Conservation (phyloP, 2,888 invertebrate genomes). For the Plagiodera versicolora region DNA sequence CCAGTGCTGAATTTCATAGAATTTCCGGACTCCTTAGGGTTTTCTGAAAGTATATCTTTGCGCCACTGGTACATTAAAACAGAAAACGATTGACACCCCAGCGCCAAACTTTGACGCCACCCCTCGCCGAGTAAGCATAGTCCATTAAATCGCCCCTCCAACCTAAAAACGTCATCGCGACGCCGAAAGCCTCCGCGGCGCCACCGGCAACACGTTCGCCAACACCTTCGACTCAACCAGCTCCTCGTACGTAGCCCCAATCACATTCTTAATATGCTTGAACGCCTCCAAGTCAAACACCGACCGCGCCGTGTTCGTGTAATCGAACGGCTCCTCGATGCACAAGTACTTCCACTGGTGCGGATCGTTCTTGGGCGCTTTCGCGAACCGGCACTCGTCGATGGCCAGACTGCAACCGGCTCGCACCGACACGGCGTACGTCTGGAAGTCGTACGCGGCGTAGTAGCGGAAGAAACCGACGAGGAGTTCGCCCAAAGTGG, state of each 20-base stretch:
- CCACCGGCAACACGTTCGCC: slow-evolving; percentile 45
- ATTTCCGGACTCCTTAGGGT: too few species aligned
- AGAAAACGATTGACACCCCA: too few species aligned
- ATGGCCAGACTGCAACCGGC: slow-evolving; percentile 74
- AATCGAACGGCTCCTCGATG: slow-evolving; percentile 97
- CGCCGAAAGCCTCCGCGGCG: slow-evolving; percentile 15
- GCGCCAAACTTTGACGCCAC: too few species aligned
- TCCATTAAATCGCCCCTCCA: slow-evolving; percentile 4
- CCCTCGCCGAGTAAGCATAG: too few species aligned
- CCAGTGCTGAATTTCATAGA: too few species aligned
- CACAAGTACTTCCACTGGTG: slow-evolving; percentile 91
- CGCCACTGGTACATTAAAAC: too few species aligned
- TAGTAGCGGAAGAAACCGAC: slow-evolving; percentile 87
- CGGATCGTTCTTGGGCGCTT: slow-evolving; percentile 74
- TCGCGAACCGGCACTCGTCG: slow-evolving; percentile 69
- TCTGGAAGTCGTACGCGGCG: slow-evolving; percentile 74
- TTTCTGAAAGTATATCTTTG: too few species aligned
- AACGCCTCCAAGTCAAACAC: slow-evolving; percentile 86
- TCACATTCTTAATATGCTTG: slow-evolving; percentile 68
- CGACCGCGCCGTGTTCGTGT: slow-evolving; percentile 92
- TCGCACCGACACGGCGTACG: slow-evolving; percentile 84
- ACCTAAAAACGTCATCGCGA: neutral
- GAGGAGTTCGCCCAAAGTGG: slow-evolving; percentile 73
- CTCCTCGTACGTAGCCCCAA: slow-evolving; percentile 59
- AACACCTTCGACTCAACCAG: slow-evolving; percentile 55